phyloP scores from a whole-genome alignment of 2,113 vertebrate genomes.

The Montifringilla adamsi region DNA sequence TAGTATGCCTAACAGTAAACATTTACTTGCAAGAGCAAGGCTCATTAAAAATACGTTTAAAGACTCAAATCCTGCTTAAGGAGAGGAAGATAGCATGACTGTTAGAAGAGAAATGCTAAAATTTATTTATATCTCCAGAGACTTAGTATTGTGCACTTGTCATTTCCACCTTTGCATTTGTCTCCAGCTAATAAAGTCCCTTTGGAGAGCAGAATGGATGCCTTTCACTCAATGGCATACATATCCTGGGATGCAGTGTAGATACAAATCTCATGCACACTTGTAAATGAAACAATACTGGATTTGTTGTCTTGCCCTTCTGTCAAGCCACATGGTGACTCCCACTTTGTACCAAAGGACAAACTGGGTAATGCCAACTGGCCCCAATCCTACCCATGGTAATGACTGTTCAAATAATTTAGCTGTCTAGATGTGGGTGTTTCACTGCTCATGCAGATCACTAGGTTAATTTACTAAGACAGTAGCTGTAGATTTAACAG shows the following conservation, averaged over 20 bases:
- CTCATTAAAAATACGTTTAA: background rate
- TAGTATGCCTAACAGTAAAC: background rate
- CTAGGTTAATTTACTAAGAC: background rate
- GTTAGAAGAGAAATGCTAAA: background rate
- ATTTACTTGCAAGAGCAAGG: background rate
- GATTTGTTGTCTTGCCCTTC: background rate
- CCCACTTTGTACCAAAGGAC: background rate
- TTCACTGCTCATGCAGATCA: background rate
- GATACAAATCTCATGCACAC: background rate
- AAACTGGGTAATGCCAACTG: background rate
- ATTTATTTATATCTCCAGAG: background rate
- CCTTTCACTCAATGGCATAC: background rate
- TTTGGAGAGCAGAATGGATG: background rate
- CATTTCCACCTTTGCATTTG: background rate
- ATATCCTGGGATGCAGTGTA: background rate
- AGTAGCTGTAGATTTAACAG: background rate
- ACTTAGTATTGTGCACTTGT: background rate
- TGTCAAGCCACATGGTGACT: background rate
- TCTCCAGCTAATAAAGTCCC: background rate
- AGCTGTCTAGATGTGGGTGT: background rate
- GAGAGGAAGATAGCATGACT: background rate
- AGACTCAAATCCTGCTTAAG: background rate
- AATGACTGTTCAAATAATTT: background rate
- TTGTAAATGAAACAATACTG: background rate
- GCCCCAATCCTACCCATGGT: background rate